Base-by-base conservation (phyloP, 64 coral and sea anemone genomes). In the Stichodactyla helianthus region DNA sequence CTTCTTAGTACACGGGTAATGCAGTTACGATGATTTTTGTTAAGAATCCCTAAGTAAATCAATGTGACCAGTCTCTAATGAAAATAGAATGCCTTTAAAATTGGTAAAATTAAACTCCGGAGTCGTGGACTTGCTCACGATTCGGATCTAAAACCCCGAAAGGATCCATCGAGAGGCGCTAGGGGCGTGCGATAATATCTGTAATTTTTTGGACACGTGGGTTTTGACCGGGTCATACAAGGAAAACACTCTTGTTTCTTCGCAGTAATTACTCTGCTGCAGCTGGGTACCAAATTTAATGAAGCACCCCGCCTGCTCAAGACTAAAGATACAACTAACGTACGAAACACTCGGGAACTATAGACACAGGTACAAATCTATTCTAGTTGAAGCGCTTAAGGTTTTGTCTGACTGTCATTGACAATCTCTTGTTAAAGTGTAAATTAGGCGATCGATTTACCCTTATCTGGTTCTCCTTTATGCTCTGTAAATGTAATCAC, bases 401-500 rank as follows among this genome's bases (percentile, higher is more conserved):
- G 50, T 81, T 81, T 81, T 81, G 78, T 81, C 19, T 91, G 50
- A 87, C 17, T 87, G 78, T 52, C 55, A 81, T 53, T 81, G 78
- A 56, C 58, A 50, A 56, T 86, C 90, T 87, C 64, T 79, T 82
- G 60, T 85, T 86, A 71, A 71, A 89, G 91, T 97, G 94, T 97
- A 97, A 97, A 97, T 93, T 93, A 88, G 82, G 89, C 85, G 91
- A 93, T 97, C 84, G 87, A 50, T 87, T 92, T 82, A 74, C 81
- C 84, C 85, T 97, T 97, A 97, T 97, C 94, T 92, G 31, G 79
- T 54, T 88, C 71, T 81, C 88, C 90, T 97, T 93, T 93, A 51
- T 56, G 79, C 64, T 86, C 77, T 87, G 84, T 87, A 56, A 74
- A 74, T 89, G 90, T 97, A 90, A 97, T 97, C 80, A 87, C 51